phyloP scores from a whole-genome alignment of 2,797 vertebrate species.

The Rallus crepitans region DNA sequence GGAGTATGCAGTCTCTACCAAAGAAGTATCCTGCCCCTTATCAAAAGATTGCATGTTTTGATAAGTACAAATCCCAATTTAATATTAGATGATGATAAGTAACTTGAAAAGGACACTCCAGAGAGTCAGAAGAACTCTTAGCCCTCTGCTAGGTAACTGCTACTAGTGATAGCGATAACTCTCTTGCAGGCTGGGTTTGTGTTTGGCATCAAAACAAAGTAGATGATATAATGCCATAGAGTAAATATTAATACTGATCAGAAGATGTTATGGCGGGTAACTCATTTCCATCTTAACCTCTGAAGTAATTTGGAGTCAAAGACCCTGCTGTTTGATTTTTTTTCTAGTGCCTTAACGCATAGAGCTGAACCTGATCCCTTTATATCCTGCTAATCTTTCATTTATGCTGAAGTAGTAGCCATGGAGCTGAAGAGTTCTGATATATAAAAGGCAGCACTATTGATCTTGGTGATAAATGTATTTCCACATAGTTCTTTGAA shows the following conservation, averaged over 20 bases:
- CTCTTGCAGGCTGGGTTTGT: neutral
- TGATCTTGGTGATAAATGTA: neutral
- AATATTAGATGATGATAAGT: neutral
- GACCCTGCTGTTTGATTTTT: neutral
- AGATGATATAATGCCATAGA: neutral
- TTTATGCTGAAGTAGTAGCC: neutral
- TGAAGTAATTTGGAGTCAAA: neutral
- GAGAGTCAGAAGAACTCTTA: neutral
- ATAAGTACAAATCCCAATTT: neutral
- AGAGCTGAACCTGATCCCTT: neutral
- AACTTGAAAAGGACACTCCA: neutral
- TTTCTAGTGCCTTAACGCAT: neutral
- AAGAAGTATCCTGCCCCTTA: neutral
- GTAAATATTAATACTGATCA: neutral
- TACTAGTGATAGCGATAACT: neutral
- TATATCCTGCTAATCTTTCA: neutral
- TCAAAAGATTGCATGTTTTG: accelerated
- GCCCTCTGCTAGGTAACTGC: neutral
- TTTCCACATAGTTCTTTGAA: neutral
- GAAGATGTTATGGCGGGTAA: neutral
- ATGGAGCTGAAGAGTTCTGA: neutral
- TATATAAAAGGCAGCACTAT: slow-evolving; percentile 7
- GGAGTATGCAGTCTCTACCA: neutral
- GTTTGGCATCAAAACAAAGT: neutral
- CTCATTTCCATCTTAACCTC: neutral